A percentile compares a stretch with the other conserved stretches of the same genome.
Conservation (phyloP, 2,888 invertebrate species). For the Brachypalpus laphriformis region DNA sequence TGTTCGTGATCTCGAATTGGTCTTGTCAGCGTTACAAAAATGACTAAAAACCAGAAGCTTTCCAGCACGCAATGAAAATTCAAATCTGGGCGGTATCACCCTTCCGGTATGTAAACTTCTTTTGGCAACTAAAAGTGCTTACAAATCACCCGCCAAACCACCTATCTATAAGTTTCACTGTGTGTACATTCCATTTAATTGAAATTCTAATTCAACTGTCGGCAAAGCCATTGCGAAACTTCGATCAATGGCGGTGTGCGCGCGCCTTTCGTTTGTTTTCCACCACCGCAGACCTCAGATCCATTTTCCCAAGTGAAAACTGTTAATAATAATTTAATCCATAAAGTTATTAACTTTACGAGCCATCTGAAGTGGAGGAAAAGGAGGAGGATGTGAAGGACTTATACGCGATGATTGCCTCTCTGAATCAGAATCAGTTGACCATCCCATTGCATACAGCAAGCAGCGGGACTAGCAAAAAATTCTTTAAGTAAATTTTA, state of each 20-base stretch:
- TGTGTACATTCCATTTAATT: constrained; percentile 38
- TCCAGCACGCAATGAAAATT: too few relatives aligned
- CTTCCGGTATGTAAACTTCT: not conserved
- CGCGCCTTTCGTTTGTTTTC: constrained; percentile 60
- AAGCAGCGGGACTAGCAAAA: constrained; percentile 17
- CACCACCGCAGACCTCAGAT: constrained; percentile 16
- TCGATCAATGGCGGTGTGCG: constrained; percentile 28
- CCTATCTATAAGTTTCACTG: not conserved
- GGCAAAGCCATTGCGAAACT: constrained; percentile 27
- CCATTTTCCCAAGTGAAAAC: constrained; percentile 47
- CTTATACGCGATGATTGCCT: constrained; percentile 45
- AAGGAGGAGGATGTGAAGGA: constrained; percentile 19
- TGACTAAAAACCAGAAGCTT: too few relatives aligned
- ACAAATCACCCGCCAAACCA: not conserved
- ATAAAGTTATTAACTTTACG: constrained; percentile 72
- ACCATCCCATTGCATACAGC: not conserved
- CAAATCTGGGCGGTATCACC: too few relatives aligned
- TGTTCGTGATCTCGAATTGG: too few relatives aligned
- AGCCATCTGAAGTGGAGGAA: constrained; percentile 24
- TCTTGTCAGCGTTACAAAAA: too few relatives aligned
- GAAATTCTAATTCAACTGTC: constrained; percentile 58
- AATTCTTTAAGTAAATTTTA: constrained; percentile 70
- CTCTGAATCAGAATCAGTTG: constrained; percentile 40
- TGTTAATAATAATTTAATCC: constrained; percentile 73
- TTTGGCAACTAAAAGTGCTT: not conserved